A percentile compares a stretch with the other conserved stretches of the same genome.
Evolutionary conservation across 2,797 vertebrate species (phyloP).

Genomic region (Neostethus bicornis): DNA sequence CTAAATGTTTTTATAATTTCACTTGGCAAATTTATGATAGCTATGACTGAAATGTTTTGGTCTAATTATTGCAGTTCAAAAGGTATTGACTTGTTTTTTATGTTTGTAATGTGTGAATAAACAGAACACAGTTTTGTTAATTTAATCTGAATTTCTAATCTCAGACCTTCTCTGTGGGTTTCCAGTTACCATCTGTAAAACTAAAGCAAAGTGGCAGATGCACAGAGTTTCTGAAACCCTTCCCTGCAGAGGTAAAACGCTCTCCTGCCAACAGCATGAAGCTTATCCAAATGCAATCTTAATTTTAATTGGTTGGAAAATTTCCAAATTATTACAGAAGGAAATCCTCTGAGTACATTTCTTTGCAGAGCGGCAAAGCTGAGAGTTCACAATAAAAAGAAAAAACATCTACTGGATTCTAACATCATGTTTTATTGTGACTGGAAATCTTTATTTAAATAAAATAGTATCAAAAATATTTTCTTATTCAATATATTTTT

Average conservation of each 20-base stretch:
- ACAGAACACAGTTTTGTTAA: constrained; percentile 6
- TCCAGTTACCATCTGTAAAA: constrained; percentile 11
- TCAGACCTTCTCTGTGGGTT: constrained; percentile 11
- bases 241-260: constrained; percentile 6
- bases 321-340: no score
- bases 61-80: constrained; percentile 12
- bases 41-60: constrained; percentile 5
- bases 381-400: no score
- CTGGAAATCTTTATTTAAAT: no score
- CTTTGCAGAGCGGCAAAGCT: background rate
- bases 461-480: no score
- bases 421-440: no score
- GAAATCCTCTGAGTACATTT: constrained; percentile 14
- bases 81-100: constrained; percentile 5
- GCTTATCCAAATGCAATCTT: constrained; percentile 9
- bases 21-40: no score
- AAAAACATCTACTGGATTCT: no score
- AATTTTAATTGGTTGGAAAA: constrained; percentile 12
- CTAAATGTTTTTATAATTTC: no score
- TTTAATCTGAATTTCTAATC: constrained; percentile 19
- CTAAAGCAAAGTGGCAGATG: constrained; percentile 47
- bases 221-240: constrained; percentile 8
- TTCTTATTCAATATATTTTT: no score
- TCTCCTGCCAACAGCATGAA: constrained; percentile 20
- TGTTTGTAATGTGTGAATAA: constrained; percentile 3